phyloP scores from a whole-genome alignment of 2,888 invertebrate genomes.

The Chrysolina haemoptera region DNA sequence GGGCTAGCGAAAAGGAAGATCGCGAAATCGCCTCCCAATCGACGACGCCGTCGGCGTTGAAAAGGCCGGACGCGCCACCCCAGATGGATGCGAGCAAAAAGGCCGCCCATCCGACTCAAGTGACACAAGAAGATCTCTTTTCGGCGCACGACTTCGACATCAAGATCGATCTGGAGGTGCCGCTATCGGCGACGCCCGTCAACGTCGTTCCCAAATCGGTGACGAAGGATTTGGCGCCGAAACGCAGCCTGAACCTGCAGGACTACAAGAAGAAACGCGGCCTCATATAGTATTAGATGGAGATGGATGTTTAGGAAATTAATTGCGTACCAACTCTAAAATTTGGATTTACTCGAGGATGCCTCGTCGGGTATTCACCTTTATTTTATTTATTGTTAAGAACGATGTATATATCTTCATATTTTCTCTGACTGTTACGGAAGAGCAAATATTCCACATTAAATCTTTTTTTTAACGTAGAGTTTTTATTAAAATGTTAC shows the following conservation, averaged over 20 bases:
- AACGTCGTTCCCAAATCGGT: conserved; percentile 83
- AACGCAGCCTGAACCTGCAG: conserved; percentile 89
- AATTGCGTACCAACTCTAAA: neutral
- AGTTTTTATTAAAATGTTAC: neutral
- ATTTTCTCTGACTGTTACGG: neutral
- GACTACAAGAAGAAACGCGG: conserved; percentile 95
- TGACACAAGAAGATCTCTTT: conserved; percentile 71
- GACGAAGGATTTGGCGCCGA: conserved; percentile 85
- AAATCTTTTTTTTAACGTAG: neutral
- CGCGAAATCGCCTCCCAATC: conserved; percentile 66
- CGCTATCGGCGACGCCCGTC: conserved; percentile 79
- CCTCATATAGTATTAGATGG: conserved; percentile 74
- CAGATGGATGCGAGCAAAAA: conserved; percentile 59
- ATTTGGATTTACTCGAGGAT: neutral
- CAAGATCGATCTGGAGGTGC: conserved; percentile 91
- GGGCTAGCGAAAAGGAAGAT: conserved; percentile 69
- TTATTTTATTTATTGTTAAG: conserved; percentile 2
- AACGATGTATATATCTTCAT: neutral
- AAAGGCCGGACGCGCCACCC: conserved; percentile 44
- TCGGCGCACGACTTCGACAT: conserved; percentile 94
- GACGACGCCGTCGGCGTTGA: conserved; percentile 52
- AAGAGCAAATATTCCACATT: neutral
- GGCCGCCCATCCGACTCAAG: conserved; percentile 65
- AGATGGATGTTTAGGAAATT: neutral
- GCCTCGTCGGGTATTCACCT: neutral